phyloP scores from a whole-genome alignment of 2,113 vertebrate species.

The Mobula birostris region DNA sequence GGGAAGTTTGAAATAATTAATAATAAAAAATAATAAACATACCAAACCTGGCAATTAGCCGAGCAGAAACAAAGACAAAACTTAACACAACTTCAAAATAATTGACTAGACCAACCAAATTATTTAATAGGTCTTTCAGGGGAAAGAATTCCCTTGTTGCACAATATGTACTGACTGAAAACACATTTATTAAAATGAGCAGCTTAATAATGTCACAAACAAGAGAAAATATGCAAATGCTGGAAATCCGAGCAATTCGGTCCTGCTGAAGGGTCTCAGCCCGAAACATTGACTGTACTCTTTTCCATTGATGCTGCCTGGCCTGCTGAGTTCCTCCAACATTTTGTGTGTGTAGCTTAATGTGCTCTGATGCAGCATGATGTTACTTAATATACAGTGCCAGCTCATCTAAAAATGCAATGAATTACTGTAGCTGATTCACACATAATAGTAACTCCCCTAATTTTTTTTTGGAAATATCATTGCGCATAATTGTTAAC shows the following conservation, averaged over 20 bases:
- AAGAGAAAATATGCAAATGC: too few species aligned
- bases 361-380: not conserved
- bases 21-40: constrained; percentile 51
- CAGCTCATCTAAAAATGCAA: constrained; percentile 41
- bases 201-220: constrained; percentile 4
- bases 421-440: constrained; percentile 40
- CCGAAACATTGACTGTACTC: too few species aligned
- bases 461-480: constrained; percentile 32
- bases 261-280: too few species aligned
- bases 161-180: not conserved
- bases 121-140: constrained; percentile 9
- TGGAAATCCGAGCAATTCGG: too few species aligned
- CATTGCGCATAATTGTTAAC: constrained; percentile 44
- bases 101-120: not conserved
- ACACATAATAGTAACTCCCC: not conserved
- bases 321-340: too few species aligned
- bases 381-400: not conserved
- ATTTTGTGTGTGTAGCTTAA: too few species aligned
- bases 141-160: not conserved
- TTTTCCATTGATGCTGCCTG: too few species aligned
- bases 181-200: constrained; percentile 32
- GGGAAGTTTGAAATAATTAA: constrained; percentile 53
- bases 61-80: constrained; percentile 52
- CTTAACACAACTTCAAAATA: constrained; percentile 53
- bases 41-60: constrained; percentile 49